These are phyloP conservation scores for Stratiomys singularior DNA, from an alignment of 2,888 invertebrate genomes.

Conservation along the genomic window DNA sequence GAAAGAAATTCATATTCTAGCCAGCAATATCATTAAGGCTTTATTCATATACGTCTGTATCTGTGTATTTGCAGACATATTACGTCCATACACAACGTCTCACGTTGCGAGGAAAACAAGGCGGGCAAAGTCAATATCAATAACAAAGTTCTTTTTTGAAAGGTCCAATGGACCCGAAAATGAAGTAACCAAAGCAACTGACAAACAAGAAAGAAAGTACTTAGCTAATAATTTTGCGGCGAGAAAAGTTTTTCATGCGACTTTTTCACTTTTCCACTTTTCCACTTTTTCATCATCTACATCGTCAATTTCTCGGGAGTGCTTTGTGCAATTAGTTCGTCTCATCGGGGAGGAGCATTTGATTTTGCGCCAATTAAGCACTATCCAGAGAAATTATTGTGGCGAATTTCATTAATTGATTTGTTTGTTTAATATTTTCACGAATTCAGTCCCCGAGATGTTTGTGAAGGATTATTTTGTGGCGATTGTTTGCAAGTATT, in stretches of 20 bases:
- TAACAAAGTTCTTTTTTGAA: conserved; percentile 12
- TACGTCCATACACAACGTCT: too few relatives aligned
- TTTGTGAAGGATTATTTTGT: too few relatives aligned
- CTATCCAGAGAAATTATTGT: not conserved
- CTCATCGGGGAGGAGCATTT: not conserved
- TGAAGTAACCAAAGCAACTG: conserved; percentile 15
- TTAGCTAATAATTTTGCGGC: conserved; percentile 32
- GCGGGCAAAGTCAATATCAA: conserved; percentile 11
- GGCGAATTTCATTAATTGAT: not conserved
- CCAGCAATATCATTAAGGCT: too few relatives aligned
- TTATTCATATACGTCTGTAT: too few relatives aligned
- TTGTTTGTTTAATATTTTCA: too few relatives aligned
- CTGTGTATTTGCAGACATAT: too few relatives aligned
- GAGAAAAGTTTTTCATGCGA: not conserved
- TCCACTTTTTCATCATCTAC: not conserved
- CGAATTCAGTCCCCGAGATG: too few relatives aligned
- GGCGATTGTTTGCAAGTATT: too few relatives aligned
- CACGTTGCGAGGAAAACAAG: not conserved
- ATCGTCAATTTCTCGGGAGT: not conserved
- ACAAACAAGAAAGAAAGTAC: conserved; percentile 17
- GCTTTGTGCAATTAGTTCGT: not conserved
- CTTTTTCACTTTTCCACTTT: not conserved
- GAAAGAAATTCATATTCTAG: too few relatives aligned
- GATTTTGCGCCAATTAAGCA: not conserved
- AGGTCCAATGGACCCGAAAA: conserved; percentile 27